Conservation (phyloP, 2,888 invertebrate species). For the Trissoscelio sp. region DNA sequence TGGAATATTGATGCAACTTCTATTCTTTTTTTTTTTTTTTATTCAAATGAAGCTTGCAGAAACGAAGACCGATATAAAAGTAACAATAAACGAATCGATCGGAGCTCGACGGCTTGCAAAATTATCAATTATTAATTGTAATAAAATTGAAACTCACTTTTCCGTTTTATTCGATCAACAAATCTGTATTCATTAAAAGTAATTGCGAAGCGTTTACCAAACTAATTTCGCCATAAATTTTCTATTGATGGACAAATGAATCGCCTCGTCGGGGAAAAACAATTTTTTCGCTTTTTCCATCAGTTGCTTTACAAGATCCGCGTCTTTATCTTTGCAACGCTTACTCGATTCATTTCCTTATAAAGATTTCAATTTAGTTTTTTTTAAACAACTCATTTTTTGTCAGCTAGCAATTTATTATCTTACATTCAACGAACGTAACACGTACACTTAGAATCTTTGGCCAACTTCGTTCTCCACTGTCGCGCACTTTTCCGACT, state of each 20-base stretch:
- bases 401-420: slow-evolving; percentile 33
- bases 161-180: background rate
- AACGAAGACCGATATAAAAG: background rate
- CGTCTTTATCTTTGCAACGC: slow-evolving; percentile 32
- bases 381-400: slow-evolving; percentile 45
- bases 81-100: background rate
- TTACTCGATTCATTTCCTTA: slow-evolving; percentile 55
- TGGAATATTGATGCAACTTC: slow-evolving; percentile 24
- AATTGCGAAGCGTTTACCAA: slow-evolving; percentile 4
- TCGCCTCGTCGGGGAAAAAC: slow-evolving; percentile 25
- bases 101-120: too few relatives aligned
- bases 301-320: background rate
- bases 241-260: slow-evolving; percentile 39
- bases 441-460: too few relatives aligned
- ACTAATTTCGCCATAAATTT: slow-evolving; percentile 39
- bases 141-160: background rate
- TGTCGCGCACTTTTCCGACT: slow-evolving; percentile 7
- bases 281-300: slow-evolving; percentile 35
- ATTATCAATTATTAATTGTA: background rate
- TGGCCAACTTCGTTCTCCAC: too few relatives aligned
- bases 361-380: slow-evolving; percentile 56
- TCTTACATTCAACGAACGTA: slow-evolving; percentile 26
- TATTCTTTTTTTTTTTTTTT: too few relatives aligned
- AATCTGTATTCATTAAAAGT: slow-evolving; percentile 3
- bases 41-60: background rate